phyloP scores from a whole-genome alignment of 2,113 vertebrate genomes.

The Erythrocercus mccallii region DNA sequence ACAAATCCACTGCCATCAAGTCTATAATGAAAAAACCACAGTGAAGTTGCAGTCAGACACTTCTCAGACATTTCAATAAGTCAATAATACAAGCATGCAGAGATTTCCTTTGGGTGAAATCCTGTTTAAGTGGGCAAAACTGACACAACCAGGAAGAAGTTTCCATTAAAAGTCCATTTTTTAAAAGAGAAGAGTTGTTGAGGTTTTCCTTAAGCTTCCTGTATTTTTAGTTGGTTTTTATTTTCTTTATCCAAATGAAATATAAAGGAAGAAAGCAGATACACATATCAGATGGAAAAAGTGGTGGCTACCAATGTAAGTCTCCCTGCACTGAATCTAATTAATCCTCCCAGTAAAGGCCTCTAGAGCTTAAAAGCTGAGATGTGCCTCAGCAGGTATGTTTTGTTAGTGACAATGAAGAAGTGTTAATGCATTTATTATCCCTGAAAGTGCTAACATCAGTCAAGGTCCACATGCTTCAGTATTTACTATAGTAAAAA shows the following conservation, averaged over 20 bases:
- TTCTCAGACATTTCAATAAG: neutral
- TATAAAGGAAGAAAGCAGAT: neutral
- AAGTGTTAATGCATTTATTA: conserved; percentile 39
- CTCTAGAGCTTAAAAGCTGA: neutral
- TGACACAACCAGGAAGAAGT: neutral
- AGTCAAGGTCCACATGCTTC: neutral
- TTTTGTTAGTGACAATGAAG: neutral
- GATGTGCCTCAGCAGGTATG: neutral
- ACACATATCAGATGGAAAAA: neutral
- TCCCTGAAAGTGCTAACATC: neutral
- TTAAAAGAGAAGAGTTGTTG: neutral
- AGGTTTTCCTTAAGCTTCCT: neutral
- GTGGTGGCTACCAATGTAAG: neutral
- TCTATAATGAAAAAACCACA: neutral
- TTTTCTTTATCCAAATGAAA: neutral
- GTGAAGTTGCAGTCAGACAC: neutral
- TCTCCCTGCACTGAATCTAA: neutral
- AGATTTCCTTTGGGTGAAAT: neutral
- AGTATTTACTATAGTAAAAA: neutral
- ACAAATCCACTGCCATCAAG: neutral
- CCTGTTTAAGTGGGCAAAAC: neutral
- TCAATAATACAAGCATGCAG: neutral
- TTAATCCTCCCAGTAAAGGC: neutral
- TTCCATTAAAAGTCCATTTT: neutral
- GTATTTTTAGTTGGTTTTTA: neutral